These are phyloP conservation scores for Bergia sp. DNA, from an alignment of 92 coral and sea anemone genomes.

Conservation along the genomic window DNA sequence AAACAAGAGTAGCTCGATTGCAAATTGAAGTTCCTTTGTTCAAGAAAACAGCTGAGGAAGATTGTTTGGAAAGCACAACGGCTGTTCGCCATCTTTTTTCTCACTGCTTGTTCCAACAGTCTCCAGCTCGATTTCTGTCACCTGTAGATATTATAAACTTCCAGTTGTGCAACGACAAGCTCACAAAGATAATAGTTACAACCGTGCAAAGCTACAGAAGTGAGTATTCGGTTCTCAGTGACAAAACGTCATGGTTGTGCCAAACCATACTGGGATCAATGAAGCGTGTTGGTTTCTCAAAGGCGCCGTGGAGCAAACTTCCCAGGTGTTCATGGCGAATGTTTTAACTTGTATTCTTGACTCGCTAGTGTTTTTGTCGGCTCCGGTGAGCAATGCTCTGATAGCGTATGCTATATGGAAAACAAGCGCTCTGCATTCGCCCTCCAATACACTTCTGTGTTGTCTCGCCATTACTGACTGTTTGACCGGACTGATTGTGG, in stretches of 20 bases:
- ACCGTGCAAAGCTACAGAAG: neutral
- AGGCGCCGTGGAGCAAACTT: constrained; percentile 22
- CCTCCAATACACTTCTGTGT: constrained; percentile 39
- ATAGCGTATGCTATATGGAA: constrained; percentile 42
- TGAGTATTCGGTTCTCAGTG: neutral
- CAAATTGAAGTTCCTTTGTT: neutral
- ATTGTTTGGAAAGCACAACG: neutral
- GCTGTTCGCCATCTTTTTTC: neutral
- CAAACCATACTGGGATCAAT: constrained; percentile 1
- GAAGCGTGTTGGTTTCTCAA: constrained; percentile 30
- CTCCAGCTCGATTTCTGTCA: neutral
- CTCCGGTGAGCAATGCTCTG: constrained; percentile 28
- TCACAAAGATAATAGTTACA: neutral
- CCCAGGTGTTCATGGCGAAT: constrained; percentile 23
- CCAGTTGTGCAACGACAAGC: constrained; percentile 5
- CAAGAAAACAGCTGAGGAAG: neutral
- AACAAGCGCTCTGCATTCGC: constrained; percentile 20
- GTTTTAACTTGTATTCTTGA: constrained; percentile 30
- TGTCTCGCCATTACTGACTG: constrained; percentile 36
- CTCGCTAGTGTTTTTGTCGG: constrained; percentile 2
- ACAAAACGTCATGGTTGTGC: neutral
- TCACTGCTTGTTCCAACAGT: neutral
- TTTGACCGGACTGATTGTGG: constrained; percentile 18
- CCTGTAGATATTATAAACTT: neutral
- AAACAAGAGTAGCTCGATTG: neutral